Evolutionary conservation across 2,888 invertebrate species (phyloP).

Genomic region (Rhagium mordax): DNA sequence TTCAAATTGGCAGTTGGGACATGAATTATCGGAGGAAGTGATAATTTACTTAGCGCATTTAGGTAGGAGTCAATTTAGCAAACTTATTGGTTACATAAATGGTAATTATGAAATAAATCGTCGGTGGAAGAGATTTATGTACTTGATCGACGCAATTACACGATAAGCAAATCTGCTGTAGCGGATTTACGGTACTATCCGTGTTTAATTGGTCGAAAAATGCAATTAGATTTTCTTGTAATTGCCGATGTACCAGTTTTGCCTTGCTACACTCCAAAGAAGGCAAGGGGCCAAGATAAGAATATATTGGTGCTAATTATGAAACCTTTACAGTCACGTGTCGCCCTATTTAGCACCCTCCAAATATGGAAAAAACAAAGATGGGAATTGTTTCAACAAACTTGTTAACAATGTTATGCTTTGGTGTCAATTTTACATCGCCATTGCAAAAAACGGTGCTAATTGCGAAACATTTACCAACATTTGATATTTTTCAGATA

Average conservation of each 20-base stretch:
- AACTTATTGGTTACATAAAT: conserved; percentile 50
- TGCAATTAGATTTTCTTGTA: neutral
- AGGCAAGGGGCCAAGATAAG: too few species aligned
- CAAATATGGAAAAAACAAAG: too few species aligned
- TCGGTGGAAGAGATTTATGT: conserved; percentile 47
- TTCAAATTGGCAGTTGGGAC: conserved; percentile 44
- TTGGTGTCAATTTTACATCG: too few species aligned
- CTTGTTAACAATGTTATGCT: too few species aligned
- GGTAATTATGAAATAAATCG: conserved; percentile 51
- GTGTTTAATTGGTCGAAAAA: neutral
- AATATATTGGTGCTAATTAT: too few species aligned
- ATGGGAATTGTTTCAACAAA: too few species aligned
- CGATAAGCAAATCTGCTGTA: neutral
- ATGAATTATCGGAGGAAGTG: conserved; percentile 43
- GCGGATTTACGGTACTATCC: neutral
- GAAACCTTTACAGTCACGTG: too few species aligned
- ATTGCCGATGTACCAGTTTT: neutral
- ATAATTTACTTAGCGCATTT: conserved; percentile 51
- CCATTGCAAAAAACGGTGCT: too few species aligned
- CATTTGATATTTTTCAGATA: too few species aligned
- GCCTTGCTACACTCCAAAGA: too few species aligned
- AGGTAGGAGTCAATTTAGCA: conserved; percentile 49
- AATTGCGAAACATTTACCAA: too few species aligned
- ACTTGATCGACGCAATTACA: neutral
- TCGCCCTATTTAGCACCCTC: too few species aligned